Conservation (phyloP, 2,797 vertebrate species). For the Podarcis lilfordi region DNA sequence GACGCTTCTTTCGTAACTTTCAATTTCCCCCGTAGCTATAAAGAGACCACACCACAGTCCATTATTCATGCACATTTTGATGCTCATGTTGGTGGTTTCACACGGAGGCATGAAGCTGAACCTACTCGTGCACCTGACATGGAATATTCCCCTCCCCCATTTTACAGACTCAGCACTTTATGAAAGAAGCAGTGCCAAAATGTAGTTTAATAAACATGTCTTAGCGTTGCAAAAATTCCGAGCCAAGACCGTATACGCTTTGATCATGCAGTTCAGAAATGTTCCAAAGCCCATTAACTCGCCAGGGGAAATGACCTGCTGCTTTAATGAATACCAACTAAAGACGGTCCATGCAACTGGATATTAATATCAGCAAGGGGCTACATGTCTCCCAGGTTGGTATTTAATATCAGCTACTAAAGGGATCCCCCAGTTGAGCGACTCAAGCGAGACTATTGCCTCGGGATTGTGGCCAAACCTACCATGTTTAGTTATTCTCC, state of each 20-base stretch:
- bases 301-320: conserved; percentile 46
- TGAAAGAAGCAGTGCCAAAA: conserved; percentile 24
- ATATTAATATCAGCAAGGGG: conserved; percentile 57
- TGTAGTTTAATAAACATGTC: not conserved
- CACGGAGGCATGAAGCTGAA: not conserved
- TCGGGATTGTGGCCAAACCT: conserved; percentile 42
- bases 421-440: conserved; percentile 48
- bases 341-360: conserved; percentile 16
- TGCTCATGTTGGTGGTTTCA: not conserved
- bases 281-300: conserved; percentile 50
- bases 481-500: conserved; percentile 23
- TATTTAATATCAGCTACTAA: conserved; percentile 58
- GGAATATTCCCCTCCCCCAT: not conserved
- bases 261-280: conserved; percentile 12
- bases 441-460: conserved; percentile 50
- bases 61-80: not conserved
- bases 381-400: conserved; percentile 49
- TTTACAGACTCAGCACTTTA: conserved; percentile 3
- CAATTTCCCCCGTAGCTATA: not conserved
- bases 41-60: not conserved
- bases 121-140: not conserved
- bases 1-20: not conserved
- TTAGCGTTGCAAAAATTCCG: conserved; percentile 39
- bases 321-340: conserved; percentile 60
- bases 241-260: not conserved